Evolutionary conservation across 1,140 invertebrate species (phyloP), one percentile per base, ranked within the genome.

Genomic region (Zaprionus ghesquierei): DNA sequence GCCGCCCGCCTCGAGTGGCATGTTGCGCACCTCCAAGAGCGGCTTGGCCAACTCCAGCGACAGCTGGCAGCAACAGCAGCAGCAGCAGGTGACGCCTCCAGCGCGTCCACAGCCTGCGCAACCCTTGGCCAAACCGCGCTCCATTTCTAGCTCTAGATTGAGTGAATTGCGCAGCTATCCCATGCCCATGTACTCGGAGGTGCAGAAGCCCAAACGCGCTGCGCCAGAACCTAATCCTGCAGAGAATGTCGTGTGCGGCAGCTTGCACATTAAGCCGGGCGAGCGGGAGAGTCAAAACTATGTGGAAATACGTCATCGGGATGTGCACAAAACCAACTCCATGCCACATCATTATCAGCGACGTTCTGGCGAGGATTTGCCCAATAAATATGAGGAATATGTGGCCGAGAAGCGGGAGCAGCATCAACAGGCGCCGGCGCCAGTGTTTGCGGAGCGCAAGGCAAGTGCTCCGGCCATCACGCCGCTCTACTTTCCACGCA

Each of bases 11-110:
- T 86, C 82, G 2, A 78, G 73, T 31, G 90, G 90, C 4, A 63
- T 86, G 8, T 35, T 92, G 13, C 66, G 91, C 31, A 92, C 91
- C 15, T 79, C 91, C 2, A 92, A 90, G 56, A 92, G 89, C 60
- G 91, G 91, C 6, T 27, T 92, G 15, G 70, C 84, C 33, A 70
- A 61, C 2, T 44, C 94, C 10, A 93, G 93, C 63, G 94, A 95
- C 63, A 94, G 94, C 90, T 95, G 94, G 94, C 93, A 93, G 79
- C 93, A 93, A 31, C 51, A 50, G n/a, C 71, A 38, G n/a, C 55
- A 56, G n/a, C 31, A 54, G 10, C 64, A 50, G 5, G 27, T 29
- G 20, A 18, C 15, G 3, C 18, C 38, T 20, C 1, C 58, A 9
- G 25, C 29, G 27, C 44, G 44, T 50, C 8, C 58, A n/a, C 18